These are phyloP conservation scores for Phaedon cochleariae DNA, from an alignment of 2,888 invertebrate species.

Conservation along the genomic window DNA sequence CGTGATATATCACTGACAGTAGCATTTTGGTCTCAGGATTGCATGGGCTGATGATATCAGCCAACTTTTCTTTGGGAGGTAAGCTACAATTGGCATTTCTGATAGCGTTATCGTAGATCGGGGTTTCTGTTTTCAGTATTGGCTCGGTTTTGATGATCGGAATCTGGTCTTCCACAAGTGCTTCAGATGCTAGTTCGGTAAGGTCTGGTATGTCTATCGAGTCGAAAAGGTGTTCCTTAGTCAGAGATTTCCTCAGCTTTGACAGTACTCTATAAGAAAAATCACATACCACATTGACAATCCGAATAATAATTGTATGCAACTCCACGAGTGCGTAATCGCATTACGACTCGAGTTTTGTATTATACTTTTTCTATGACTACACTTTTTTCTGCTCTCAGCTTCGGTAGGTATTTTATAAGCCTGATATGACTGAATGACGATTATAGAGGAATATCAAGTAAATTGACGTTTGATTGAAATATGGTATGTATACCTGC, in stretches of 20 bases:
- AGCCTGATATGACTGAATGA: no score
- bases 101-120: conserved; percentile 20
- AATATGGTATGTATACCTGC: no score
- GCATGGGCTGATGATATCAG: conserved; percentile 47
- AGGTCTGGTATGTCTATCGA: conserved; percentile 16
- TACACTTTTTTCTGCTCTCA: no score
- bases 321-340: no score
- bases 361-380: no score
- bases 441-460: no score
- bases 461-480: no score
- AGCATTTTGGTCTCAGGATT: conserved; percentile 48
- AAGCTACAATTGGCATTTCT: conserved; percentile 33
- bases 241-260: conserved; percentile 15
- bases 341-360: no score
- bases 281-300: neutral
- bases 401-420: no score
- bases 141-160: conserved; percentile 20
- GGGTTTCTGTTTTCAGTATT: neutral
- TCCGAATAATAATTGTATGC: no score
- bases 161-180: conserved; percentile 23
- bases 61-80: conserved; percentile 46
- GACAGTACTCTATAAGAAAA: conserved; percentile 16
- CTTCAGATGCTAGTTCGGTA: conserved; percentile 11
- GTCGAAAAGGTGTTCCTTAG: conserved; percentile 18
- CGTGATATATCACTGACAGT: conserved; percentile 45